Evolutionary conservation across 2,797 vertebrate species (phyloP).

Genomic region (Pseudochaenichthys georgianus): DNA sequence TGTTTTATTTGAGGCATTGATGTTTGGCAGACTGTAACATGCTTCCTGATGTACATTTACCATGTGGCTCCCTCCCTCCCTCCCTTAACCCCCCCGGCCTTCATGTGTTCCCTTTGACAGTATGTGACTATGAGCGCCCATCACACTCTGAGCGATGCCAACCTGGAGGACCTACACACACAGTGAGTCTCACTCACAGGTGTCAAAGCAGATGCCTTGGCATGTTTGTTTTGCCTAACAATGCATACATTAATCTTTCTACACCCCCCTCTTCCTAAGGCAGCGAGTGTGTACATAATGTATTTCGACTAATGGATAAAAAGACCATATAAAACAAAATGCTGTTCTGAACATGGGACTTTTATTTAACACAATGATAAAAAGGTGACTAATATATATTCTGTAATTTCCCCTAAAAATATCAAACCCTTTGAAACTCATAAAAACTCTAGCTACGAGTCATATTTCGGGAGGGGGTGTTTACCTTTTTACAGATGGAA

Average conservation of each 20-base stretch:
- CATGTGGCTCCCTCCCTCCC: slow-evolving; percentile 14
- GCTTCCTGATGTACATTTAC: slow-evolving; percentile 53
- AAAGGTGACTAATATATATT: too few relatives aligned
- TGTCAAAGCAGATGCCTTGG: slow-evolving; percentile 23
- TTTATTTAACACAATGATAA: too few relatives aligned
- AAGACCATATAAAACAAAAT: too few relatives aligned
- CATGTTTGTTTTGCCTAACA: not conserved
- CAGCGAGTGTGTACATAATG: not conserved
- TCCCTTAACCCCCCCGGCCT: slow-evolving; percentile 22
- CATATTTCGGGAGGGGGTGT: too few relatives aligned
- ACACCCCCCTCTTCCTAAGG: too few relatives aligned
- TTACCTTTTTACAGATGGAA: too few relatives aligned
- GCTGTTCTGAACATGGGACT: too few relatives aligned
- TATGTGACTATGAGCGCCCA: slow-evolving; percentile 51
- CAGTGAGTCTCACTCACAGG: slow-evolving; percentile 82
- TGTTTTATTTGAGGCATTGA: slow-evolving; percentile 35
- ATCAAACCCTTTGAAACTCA: too few relatives aligned
- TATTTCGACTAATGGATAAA: too few relatives aligned
- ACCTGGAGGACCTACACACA: slow-evolving; percentile 71
- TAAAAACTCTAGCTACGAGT: too few relatives aligned
- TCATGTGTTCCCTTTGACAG: slow-evolving; percentile 59
- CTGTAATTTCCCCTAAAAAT: too few relatives aligned
- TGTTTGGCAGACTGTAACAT: slow-evolving; percentile 24
- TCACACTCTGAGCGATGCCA: slow-evolving; percentile 66
- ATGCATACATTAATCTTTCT: not conserved